Evolutionary conservation across 2,113 vertebrate species (phyloP), one percentile per base, ranked within the genome.

Genomic region (Ailurus styani): DNA sequence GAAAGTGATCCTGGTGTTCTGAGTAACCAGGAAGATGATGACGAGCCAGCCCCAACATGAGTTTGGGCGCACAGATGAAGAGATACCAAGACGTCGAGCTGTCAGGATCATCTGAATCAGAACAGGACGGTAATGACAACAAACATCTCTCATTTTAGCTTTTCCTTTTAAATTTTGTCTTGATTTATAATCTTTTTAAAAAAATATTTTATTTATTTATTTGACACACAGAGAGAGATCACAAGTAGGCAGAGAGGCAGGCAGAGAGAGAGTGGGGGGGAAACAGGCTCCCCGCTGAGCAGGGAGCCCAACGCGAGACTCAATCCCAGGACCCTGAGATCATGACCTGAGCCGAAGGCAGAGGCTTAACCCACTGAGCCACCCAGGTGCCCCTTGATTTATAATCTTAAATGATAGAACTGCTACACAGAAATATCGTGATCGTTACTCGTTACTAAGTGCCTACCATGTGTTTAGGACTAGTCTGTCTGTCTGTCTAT

Each of bases 71-170:
- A 31, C 10, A 8, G 31, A 82, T 13, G 21, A 40, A 82, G 75
- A 50, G 15, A 20, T 9, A 17, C 18, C 7, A 0, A 94, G 54
- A 50, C 7, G 15, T 34, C 12, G 6, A n/a, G 21, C 2, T 0
- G 47, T 0, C 34, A 42, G 45, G 62, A n/a, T 42, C 23, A n/a
- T 14, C 4, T 9, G 87, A 50, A 37, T 86, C 45, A 21, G 60
- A 37, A 40, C 25, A 31, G 13, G 29, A 47, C 4, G 0, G 15
- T 4, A 42, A 15, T 54, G 87, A 40, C 14, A 7, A 57, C 42
- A 57, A 72, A 37, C 14, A 10, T 23, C 64, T n/a, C 55, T 7
- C 11, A 17, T 13, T 23, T 57, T 82, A 66, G 73, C 54, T 47
- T 83, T 72, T 55, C 21, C 37, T 40, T 37, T 40, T 50, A 50